Conservation (phyloP, 2,113 vertebrate genomes). For the Pedetes capensis region DNA sequence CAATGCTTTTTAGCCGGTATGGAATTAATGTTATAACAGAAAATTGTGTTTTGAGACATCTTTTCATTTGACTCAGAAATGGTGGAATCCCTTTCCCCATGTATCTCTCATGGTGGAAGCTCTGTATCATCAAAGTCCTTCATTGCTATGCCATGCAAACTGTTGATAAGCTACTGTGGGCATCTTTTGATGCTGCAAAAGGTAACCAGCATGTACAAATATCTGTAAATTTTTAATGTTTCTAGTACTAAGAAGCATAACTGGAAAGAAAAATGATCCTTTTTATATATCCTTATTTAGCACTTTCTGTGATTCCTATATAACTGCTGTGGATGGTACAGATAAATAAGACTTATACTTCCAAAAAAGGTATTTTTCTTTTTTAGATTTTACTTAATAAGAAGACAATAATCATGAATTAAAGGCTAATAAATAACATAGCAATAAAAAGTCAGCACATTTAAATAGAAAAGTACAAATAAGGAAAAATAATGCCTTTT, state of each 20-base stretch:
- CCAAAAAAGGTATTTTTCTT: not conserved
- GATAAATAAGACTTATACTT: not conserved
- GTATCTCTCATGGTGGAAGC: not conserved
- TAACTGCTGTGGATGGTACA: not conserved
- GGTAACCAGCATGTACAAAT: not conserved
- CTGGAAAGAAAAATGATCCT: not conserved
- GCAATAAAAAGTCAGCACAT: not conserved
- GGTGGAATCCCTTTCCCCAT: not conserved
- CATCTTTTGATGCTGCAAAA: not conserved
- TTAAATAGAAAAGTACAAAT: not conserved
- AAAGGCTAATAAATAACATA: not conserved
- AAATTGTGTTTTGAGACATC: not conserved
- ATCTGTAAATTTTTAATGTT: not conserved
- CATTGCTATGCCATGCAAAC: not conserved
- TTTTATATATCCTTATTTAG: not conserved
- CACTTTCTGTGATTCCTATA: not conserved
- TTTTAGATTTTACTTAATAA: not conserved
- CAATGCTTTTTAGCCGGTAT: not conserved
- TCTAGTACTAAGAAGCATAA: not conserved
- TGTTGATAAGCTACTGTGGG: not conserved
- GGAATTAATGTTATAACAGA: not conserved
- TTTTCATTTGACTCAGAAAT: conserved; percentile 18
- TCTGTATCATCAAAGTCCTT: not conserved
- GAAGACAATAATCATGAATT: not conserved
- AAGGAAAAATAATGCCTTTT: not conserved